Percentiles rank a stretch among this genome's conserved stretches.
phyloP scores from a whole-genome alignment of 2,113 vertebrate genomes.

The Budorcas taxicolor region DNA sequence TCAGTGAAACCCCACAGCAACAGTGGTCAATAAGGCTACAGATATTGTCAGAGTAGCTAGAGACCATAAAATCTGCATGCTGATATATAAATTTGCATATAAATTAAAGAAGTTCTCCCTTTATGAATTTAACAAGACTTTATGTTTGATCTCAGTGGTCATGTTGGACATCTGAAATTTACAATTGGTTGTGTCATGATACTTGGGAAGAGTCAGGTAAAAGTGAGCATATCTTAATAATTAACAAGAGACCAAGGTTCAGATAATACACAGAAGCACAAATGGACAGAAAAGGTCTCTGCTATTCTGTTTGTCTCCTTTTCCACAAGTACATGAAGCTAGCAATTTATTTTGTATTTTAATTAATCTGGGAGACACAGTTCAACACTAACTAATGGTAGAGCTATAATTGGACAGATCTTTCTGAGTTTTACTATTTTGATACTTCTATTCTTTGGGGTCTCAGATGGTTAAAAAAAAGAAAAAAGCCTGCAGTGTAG shows the following conservation, averaged over 20 bases:
- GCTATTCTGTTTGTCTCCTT: not conserved
- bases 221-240: not conserved
- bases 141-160: not conserved
- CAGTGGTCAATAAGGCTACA: not conserved
- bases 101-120: not conserved
- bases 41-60: conserved; percentile 30
- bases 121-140: not conserved
- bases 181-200: not conserved
- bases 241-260: not conserved
- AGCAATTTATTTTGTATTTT: not conserved
- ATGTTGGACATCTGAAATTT: not conserved
- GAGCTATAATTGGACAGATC: not conserved
- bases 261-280: not conserved
- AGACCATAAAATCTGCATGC: not conserved
- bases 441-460: not conserved
- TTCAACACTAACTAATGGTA: not conserved
- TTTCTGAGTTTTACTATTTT: not conserved
- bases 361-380: not conserved
- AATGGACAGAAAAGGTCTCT: not conserved
- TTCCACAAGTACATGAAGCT: not conserved
- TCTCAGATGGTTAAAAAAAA: not conserved
- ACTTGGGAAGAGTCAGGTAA: not conserved
- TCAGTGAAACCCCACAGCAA: conserved; percentile 12
- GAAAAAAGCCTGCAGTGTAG: not conserved
- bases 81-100: conserved; percentile 22